Conservation (phyloP, 2,113 vertebrate genomes). For the Anas platyrhynchos region DNA sequence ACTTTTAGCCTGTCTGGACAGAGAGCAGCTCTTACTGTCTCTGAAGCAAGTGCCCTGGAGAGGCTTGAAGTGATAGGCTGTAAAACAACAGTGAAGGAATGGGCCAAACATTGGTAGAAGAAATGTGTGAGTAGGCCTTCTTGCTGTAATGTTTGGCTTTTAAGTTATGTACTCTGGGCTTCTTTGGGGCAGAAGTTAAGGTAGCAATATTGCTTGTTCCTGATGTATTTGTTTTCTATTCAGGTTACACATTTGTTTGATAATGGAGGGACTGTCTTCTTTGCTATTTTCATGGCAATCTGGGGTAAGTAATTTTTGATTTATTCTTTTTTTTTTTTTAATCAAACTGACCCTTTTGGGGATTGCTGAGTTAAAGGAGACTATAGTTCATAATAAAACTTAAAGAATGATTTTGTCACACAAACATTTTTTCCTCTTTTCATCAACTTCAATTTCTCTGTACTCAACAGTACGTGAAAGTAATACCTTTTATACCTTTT, state of each 20-base stretch:
- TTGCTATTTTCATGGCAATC: slow-evolving; percentile 88
- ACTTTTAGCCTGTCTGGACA: background rate
- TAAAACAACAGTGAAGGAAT: background rate
- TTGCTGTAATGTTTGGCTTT: background rate
- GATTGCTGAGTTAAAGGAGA: background rate
- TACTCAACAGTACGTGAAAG: background rate
- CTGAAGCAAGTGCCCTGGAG: background rate
- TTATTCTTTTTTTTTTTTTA: background rate
- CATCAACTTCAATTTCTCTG: background rate
- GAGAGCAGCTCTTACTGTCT: background rate
- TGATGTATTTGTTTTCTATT: slow-evolving; percentile 39
- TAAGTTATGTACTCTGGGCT: background rate
- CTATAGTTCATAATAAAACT: background rate
- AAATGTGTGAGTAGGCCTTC: background rate
- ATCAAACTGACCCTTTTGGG: background rate
- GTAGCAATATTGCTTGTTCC: background rate
- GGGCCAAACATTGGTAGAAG: background rate
- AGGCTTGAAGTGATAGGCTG: background rate
- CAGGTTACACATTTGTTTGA: slow-evolving; percentile 87
- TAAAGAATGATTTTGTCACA: background rate
- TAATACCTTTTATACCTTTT: background rate
- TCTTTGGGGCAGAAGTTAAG: background rate
- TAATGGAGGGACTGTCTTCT: slow-evolving; percentile 87
- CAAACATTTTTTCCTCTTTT: background rate
- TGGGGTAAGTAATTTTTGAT: slow-evolving; percentile 81